These are phyloP conservation scores for Idris sp. DNA, from an alignment of 1,140 invertebrate species.

Conservation along the genomic window DNA sequence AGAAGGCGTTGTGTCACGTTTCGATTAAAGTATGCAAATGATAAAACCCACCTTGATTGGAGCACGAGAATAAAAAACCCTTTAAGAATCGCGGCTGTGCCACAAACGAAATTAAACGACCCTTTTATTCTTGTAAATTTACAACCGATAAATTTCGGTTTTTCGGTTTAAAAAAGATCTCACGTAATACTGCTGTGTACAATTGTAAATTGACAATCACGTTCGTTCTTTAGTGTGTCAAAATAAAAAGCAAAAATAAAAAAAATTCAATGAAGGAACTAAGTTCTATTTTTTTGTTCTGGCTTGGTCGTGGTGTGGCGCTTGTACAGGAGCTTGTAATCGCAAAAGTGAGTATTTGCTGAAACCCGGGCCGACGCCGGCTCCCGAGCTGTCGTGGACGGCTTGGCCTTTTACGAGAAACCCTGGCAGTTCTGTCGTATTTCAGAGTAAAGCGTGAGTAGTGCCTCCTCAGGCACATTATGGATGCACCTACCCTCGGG, in stretches of 20 bases:
- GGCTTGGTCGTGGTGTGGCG: slow-evolving; percentile 72
- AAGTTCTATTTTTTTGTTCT: no score
- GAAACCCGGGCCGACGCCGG: slow-evolving; percentile 25
- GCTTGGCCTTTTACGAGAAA: slow-evolving; percentile 73
- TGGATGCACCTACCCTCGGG: slow-evolving; percentile 86
- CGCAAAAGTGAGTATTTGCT: slow-evolving; percentile 54
- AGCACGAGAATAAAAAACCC: slow-evolving; percentile 31
- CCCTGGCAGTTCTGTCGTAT: slow-evolving; percentile 74
- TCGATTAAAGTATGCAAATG: slow-evolving; percentile 66
- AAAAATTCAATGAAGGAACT: no score
- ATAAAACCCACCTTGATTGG: slow-evolving; percentile 73
- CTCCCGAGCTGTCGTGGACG: slow-evolving; percentile 59
- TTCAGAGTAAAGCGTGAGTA: slow-evolving; percentile 75
- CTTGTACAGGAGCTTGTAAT: slow-evolving; percentile 62
- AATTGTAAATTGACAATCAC: no score
- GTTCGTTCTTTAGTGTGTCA: no score
- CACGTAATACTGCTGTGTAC: no score
- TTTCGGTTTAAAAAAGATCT: no score
- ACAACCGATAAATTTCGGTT: no score
- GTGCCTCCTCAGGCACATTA: slow-evolving; percentile 74
- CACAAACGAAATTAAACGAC: no score
- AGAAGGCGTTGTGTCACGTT: slow-evolving; percentile 5
- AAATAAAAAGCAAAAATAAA: no score
- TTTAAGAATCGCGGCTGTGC: no score
- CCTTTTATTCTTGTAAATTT: neutral